A percentile compares a stretch with the other conserved stretches of the same genome.
Evolutionary conservation across 2,797 vertebrate species (phyloP).

Genomic region (Cyclura pinguis): DNA sequence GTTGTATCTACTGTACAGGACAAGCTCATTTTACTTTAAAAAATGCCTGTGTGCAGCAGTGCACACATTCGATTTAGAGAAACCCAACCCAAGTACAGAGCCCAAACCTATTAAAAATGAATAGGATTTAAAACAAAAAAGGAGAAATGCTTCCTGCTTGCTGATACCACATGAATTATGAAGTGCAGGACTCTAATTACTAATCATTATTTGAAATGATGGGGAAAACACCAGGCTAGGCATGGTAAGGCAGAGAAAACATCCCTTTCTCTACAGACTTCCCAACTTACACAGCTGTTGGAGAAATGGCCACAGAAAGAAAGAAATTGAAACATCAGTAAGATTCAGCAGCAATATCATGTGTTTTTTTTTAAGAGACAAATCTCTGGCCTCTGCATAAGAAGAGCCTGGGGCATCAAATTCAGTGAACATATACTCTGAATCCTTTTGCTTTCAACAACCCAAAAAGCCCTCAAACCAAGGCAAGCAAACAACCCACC

Average conservation of each 20-base stretch:
- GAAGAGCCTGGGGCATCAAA: background rate
- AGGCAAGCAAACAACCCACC: background rate
- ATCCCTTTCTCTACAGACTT: background rate
- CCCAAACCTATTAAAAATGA: background rate
- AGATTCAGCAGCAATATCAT: background rate
- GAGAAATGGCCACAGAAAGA: background rate
- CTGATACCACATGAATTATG: background rate
- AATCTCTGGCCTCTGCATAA: background rate
- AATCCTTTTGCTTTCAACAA: background rate
- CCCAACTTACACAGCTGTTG: background rate
- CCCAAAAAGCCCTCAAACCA: background rate
- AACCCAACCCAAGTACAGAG: background rate
- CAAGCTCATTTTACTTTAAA: background rate
- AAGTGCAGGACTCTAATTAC: background rate
- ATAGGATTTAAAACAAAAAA: background rate
- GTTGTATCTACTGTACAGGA: background rate
- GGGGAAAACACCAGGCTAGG: too few relatives aligned
- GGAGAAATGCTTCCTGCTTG: background rate
- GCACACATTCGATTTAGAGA: background rate
- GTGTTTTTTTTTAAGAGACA: background rate
- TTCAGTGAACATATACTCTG: background rate
- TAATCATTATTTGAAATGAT: background rate
- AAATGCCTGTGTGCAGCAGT: background rate
- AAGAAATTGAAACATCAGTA: background rate
- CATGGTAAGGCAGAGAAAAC: background rate